Evolutionary conservation across 2,888 invertebrate genomes (phyloP).

Genomic region (Parnassius glacialis): DNA sequence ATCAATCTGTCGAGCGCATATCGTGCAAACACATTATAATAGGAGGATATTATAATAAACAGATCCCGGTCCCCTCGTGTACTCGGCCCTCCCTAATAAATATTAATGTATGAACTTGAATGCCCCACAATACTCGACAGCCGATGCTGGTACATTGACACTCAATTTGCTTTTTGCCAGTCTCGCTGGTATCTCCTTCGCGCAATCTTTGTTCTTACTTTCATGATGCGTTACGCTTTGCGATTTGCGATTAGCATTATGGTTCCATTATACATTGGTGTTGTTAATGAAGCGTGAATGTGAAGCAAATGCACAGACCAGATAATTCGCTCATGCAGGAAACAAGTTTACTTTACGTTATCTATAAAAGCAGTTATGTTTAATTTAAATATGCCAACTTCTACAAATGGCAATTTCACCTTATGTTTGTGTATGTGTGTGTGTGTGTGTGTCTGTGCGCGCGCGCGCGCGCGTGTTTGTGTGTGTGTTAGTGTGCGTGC

Average conservation of each 20-base stretch:
- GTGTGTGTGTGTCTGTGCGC: too few relatives aligned
- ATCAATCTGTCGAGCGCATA: conserved; percentile 61
- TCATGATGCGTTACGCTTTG: conserved; percentile 18
- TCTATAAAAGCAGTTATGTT: too few relatives aligned
- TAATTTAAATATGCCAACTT: too few relatives aligned
- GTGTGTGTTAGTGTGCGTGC: too few relatives aligned
- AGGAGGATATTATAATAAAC: conserved; percentile 80
- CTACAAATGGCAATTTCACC: too few relatives aligned
- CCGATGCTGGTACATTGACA: conserved; percentile 79
- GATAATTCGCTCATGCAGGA: not conserved
- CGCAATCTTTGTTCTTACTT: conserved; percentile 37
- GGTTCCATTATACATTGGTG: conserved; percentile 7
- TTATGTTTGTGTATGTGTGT: too few relatives aligned
- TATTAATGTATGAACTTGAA: conserved; percentile 79
- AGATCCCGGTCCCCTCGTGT: conserved; percentile 67
- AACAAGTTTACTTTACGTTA: not conserved
- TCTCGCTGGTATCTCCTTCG: conserved; percentile 37
- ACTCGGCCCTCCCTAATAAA: conserved; percentile 69
- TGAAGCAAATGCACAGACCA: conserved; percentile 1
- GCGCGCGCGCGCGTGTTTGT: too few relatives aligned
- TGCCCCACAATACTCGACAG: conserved; percentile 57
- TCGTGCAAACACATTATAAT: conserved; percentile 80
- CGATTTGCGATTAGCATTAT: conserved; percentile 29
- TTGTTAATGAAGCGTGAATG: conserved; percentile 7
- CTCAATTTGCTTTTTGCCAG: conserved; percentile 67